Percentiles rank a stretch among this genome's conserved stretches.
phyloP scores from a whole-genome alignment of 2,797 vertebrate species.

The Hylomyscus alleni region DNA sequence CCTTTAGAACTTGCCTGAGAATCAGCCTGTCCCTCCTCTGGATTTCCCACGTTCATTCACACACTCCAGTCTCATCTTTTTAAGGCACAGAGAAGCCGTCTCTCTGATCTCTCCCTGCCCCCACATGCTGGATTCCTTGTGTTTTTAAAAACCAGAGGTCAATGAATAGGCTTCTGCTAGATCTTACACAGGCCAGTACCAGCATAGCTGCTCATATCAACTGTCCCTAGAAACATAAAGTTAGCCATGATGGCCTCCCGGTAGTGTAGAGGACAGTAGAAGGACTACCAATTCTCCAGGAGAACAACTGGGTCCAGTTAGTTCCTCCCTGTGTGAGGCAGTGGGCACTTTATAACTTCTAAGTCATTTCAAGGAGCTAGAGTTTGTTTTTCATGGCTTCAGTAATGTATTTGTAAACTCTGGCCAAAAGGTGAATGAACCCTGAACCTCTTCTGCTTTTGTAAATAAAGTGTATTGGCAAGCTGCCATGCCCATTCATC shows the following conservation, averaged over 20 bases:
- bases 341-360: not conserved
- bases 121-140: not conserved
- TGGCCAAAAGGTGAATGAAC: slow-evolving; percentile 3
- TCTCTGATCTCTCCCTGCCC: not conserved
- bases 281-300: not conserved
- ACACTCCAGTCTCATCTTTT: not conserved
- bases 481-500: not conserved
- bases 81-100: not conserved
- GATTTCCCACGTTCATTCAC: not conserved
- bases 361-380: slow-evolving; percentile 20
- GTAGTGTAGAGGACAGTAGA: not conserved
- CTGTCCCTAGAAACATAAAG: not conserved
- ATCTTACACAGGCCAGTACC: not conserved
- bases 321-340: not conserved
- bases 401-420: not conserved
- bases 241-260: not conserved
- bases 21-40: not conserved
- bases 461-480: slow-evolving; percentile 46
- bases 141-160: slow-evolving; percentile 18
- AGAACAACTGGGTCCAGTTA: not conserved
- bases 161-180: not conserved
- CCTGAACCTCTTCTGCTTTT: not conserved
- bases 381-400: slow-evolving; percentile 39
- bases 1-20: not conserved
- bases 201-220: not conserved